These are phyloP conservation scores for Pammene fasciana DNA, from an alignment of 2,888 invertebrate genomes.

Conservation along the genomic window DNA sequence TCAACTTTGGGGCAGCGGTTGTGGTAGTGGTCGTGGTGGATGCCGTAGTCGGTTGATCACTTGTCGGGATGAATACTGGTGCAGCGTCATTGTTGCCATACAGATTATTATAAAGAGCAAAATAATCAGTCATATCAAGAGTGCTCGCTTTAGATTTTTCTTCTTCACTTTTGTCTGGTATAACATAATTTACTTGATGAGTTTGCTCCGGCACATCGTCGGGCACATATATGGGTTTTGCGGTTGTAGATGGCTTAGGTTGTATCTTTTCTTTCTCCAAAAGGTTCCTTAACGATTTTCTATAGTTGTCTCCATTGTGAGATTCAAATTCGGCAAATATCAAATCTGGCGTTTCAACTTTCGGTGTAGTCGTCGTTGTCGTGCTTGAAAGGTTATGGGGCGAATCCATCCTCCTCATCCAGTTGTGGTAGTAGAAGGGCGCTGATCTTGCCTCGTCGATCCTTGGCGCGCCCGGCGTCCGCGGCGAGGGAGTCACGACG, in stretches of 20 bases:
- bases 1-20: slow-evolving; percentile 55
- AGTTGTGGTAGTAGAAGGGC: slow-evolving; percentile 76
- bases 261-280: slow-evolving; percentile 66
- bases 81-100: slow-evolving; percentile 54
- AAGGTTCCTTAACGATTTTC: slow-evolving; percentile 72
- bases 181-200: slow-evolving; percentile 52
- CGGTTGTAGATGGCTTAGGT: slow-evolving; percentile 54
- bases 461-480: slow-evolving; percentile 51
- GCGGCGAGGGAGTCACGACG: slow-evolving; percentile 73
- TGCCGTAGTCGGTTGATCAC: slow-evolving; percentile 39
- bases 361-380: slow-evolving; percentile 55
- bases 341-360: slow-evolving; percentile 69
- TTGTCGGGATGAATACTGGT: slow-evolving; percentile 60
- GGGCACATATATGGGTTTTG: slow-evolving; percentile 68
- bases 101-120: slow-evolving; percentile 64
- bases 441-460: slow-evolving; percentile 64
- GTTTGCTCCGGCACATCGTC: slow-evolving; percentile 56
- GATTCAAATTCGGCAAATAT: slow-evolving; percentile 79
- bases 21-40: slow-evolving; percentile 49
- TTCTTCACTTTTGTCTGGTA: slow-evolving; percentile 47
- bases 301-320: slow-evolving; percentile 57
- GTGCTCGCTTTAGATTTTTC: slow-evolving; percentile 47
- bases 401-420: slow-evolving; percentile 73
- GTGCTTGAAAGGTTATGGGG: slow-evolving; percentile 53
- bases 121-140: slow-evolving; percentile 64